A percentile compares a stretch with the other conserved stretches of the same genome.
phyloP scores from a whole-genome alignment of 2,113 vertebrate species.

The Varanus salvator region DNA sequence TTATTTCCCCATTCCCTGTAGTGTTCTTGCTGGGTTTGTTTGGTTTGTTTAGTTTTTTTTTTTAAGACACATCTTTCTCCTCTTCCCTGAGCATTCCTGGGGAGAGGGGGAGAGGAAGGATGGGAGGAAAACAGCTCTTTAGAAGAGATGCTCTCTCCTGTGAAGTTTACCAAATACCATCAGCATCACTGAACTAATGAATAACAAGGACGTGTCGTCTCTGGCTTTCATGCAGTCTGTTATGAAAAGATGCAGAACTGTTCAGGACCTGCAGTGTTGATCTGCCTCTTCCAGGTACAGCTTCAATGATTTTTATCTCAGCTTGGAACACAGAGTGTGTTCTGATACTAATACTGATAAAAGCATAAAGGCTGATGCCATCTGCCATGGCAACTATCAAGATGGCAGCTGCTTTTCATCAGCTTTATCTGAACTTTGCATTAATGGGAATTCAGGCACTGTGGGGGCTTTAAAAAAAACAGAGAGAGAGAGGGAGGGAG shows the following conservation, averaged over 20 bases:
- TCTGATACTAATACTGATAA: slow-evolving; percentile 88
- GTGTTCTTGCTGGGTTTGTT: neutral
- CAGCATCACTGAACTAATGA: slow-evolving; percentile 66
- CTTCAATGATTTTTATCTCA: slow-evolving; percentile 87
- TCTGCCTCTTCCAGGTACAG: slow-evolving; percentile 83
- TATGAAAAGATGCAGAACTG: slow-evolving; percentile 68
- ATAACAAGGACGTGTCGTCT: slow-evolving; percentile 61
- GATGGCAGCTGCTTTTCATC: slow-evolving; percentile 89
- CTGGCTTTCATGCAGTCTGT: slow-evolving; percentile 65
- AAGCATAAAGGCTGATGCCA: slow-evolving; percentile 85
- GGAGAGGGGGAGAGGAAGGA: slow-evolving; percentile 46
- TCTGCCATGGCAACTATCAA: slow-evolving; percentile 89
- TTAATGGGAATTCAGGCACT: slow-evolving; percentile 86
- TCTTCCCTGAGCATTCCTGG: slow-evolving; percentile 35
- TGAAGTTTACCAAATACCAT: slow-evolving; percentile 72
- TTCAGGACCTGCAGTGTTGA: slow-evolving; percentile 72
- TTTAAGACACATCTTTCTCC: neutral
- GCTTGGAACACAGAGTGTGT: slow-evolving; percentile 83
- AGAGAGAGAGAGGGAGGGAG: slow-evolving; percentile 18
- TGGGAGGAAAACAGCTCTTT: slow-evolving; percentile 56
- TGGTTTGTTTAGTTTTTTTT: neutral
- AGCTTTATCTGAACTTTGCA: slow-evolving; percentile 88
- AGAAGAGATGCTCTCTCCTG: slow-evolving; percentile 52
- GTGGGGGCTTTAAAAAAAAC: slow-evolving; percentile 74
- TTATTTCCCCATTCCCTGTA: slow-evolving; percentile 34